A percentile compares a stretch with the other conserved stretches of the same genome.
These are phyloP conservation scores for Aphodius sticticus DNA, from an alignment of 2,888 invertebrate species.

Conservation along the genomic window DNA sequence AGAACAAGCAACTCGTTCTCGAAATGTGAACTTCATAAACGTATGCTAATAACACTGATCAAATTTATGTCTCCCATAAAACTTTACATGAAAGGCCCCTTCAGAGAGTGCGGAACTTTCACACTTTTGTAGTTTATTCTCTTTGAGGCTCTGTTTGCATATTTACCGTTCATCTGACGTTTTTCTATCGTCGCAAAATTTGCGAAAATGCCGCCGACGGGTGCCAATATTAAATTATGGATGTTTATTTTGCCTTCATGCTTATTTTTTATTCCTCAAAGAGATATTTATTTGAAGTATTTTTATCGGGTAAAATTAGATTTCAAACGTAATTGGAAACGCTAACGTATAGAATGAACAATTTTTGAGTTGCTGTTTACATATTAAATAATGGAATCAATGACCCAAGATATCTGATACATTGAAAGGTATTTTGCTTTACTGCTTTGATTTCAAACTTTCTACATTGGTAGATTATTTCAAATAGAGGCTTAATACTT, in stretches of 20 bases:
- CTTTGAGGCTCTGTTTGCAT: constrained; percentile 4
- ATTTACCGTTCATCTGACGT: not conserved
- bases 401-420: not conserved
- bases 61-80: constrained; percentile 47
- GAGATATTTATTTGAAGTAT: not conserved
- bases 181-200: not conserved
- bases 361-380: constrained; percentile 4
- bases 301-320: not conserved
- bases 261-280: constrained; percentile 4
- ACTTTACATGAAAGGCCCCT: constrained; percentile 45
- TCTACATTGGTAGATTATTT: no score
- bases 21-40: constrained; percentile 48
- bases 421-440: not conserved
- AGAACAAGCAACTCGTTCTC: constrained; percentile 47
- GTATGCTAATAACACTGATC: constrained; percentile 48
- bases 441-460: no score
- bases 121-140: constrained; percentile 38
- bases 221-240: not conserved
- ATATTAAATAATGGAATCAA: not conserved
- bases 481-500: no score
- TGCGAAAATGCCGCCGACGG: not conserved
- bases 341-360: not conserved
- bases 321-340: not conserved
- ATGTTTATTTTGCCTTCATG: not conserved
- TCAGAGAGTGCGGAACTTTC: constrained; percentile 40